Percentiles rank a stretch among this genome's conserved stretches.
phyloP scores from a whole-genome alignment of 1,140 invertebrate species.

The Drosophila miranda region DNA sequence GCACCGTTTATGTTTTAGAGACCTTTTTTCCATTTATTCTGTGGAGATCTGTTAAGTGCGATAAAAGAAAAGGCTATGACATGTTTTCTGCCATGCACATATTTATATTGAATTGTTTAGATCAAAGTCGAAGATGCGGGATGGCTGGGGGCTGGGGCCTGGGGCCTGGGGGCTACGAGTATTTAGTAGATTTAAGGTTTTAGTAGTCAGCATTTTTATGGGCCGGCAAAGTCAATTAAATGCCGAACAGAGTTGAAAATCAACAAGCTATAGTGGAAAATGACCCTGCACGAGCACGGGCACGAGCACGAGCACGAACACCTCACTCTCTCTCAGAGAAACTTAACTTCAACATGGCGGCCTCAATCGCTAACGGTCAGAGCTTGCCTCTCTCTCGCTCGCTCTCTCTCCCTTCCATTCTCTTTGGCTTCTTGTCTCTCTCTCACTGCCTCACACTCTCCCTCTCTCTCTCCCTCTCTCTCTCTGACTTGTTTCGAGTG shows the following conservation, averaged over 20 bases:
- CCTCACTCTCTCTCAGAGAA: slow-evolving; percentile 9
- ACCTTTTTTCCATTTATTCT: slow-evolving; percentile 18
- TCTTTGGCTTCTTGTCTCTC: no score
- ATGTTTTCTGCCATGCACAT: slow-evolving; percentile 53
- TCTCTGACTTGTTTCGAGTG: slow-evolving; percentile 14
- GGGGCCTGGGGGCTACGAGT: not conserved
- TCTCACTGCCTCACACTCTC: no score
- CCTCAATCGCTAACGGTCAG: slow-evolving; percentile 3
- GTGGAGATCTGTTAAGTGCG: slow-evolving; percentile 64
- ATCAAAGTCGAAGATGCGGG: slow-evolving; percentile 58
- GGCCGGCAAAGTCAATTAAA: slow-evolving; percentile 46
- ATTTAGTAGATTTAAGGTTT: slow-evolving; percentile 27
- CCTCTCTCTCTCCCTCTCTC: not conserved
- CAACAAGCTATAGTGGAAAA: slow-evolving; percentile 56
- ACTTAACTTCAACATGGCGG: slow-evolving; percentile 45
- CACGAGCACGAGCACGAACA: not conserved
- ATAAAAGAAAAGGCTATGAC: slow-evolving; percentile 49
- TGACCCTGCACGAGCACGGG: not conserved
- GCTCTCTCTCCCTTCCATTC: no score
- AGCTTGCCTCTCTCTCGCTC: no score
- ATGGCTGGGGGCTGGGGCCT: slow-evolving; percentile 7
- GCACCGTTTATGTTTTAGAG: slow-evolving; percentile 19
- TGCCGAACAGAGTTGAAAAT: slow-evolving; percentile 41
- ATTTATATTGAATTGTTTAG: slow-evolving; percentile 56
- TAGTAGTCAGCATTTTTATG: slow-evolving; percentile 30